A percentile compares a stretch with the other conserved stretches of the same genome.
These are phyloP conservation scores for Drosophila ercepeae DNA, from an alignment of 1,140 invertebrate genomes.

Conservation along the genomic window DNA sequence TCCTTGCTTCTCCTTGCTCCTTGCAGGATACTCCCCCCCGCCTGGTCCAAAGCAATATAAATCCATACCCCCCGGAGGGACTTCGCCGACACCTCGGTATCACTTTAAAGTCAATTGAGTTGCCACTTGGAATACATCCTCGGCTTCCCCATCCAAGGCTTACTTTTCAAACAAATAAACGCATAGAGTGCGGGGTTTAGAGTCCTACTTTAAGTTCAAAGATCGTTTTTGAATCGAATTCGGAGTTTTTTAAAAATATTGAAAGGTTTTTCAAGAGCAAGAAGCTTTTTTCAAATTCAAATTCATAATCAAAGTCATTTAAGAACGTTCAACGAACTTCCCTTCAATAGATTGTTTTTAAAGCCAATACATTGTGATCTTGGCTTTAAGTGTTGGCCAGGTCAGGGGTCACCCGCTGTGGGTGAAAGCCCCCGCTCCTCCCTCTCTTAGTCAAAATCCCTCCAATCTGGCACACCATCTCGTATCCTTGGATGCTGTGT, in stretches of 20 bases:
- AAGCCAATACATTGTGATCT: not conserved
- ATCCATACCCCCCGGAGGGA: not conserved
- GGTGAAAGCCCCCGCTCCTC: not conserved
- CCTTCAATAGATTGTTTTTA: not conserved
- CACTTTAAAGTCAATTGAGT: conserved; percentile 68
- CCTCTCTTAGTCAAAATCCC: not conserved
- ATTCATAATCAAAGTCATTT: no score
- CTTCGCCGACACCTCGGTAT: conserved; percentile 41
- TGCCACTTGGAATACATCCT: conserved; percentile 45
- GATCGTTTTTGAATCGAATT: no score
- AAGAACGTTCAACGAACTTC: no score
- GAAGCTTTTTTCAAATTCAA: no score
- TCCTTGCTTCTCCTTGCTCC: conserved; percentile 22
- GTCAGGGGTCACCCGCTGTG: not conserved
- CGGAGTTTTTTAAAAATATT: no score
- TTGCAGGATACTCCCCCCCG: not conserved
- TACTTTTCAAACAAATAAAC: no score
- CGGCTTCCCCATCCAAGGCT: not conserved
- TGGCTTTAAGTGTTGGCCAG: conserved; percentile 1
- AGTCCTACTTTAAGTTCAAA: no score
- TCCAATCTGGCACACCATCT: conserved; percentile 7
- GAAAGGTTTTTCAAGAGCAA: no score
- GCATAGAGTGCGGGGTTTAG: no score
- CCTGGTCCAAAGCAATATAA: not conserved
- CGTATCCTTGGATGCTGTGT: conserved; percentile 9